Evolutionary conservation across 1,140 invertebrate species (phyloP), one percentile per base, ranked within the genome.

Genomic region (Scaptodrosophila lebanonensis): DNA sequence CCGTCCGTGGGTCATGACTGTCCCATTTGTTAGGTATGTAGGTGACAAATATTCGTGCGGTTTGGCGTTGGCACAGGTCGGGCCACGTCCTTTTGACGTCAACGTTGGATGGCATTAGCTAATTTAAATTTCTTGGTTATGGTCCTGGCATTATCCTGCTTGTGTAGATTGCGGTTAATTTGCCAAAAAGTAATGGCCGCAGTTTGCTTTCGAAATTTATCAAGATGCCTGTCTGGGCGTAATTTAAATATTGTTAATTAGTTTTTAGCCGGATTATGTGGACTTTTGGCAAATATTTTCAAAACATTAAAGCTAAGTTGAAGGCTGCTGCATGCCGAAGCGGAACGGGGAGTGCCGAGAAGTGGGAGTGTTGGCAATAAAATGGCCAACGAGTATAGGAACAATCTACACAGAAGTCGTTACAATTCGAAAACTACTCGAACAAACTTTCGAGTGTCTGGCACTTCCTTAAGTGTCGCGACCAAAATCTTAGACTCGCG

Each of bases 201-300:
- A 53, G 53, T 59, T 64, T 40, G 40, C 27, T 18, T 50, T 56
- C 54, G 49, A 48, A 58, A 58, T 58, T 63, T 82, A 82, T 82
- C 75, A 63, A 61, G 73, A 79, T 82, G 48, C 38, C 20, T 36
- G 47, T 20, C 44, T 58, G 45, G 68, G 69, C 59, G 69, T 69
- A 64, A 73, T 70, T 82, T 58, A 66, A 75, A 82, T 63, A 66
- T 82, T 82, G 65, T 66, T 82, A 82, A 82, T 82, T 82, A 82
- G 75, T 63, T 63, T 67, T 68, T 27, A 39, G 38, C 43, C 53
- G 43, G 52, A 64, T 35, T 20, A 33, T 15, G 27, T 43, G 13
- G 12, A 9, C 9, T 25, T 44, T 48, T 12, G 40, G 25, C 32
- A 54, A 65, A 65, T 65, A 43, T 65, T 65, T 42, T 47, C 48